phyloP scores from a whole-genome alignment of 2,113 vertebrate genomes.

The Neotragus pygmaeus region DNA sequence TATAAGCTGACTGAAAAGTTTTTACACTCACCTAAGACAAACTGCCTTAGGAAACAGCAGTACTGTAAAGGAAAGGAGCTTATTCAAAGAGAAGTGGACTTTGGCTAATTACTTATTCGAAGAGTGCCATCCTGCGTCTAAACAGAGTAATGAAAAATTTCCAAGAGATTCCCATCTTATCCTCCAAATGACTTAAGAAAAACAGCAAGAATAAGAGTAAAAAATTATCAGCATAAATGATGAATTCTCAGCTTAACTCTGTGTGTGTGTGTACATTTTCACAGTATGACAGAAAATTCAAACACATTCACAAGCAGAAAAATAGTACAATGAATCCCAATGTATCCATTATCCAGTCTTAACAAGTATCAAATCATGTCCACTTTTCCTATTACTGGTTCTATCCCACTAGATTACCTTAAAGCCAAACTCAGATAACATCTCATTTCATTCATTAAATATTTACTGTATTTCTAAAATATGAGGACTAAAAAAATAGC shows the following conservation, averaged over 20 bases:
- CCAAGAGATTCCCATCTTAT: not conserved
- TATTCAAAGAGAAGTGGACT: not conserved
- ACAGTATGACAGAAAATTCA: not conserved
- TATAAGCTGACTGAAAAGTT: not conserved
- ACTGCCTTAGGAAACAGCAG: not conserved
- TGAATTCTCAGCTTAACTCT: not conserved
- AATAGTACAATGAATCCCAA: not conserved
- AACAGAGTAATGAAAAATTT: conserved; percentile 50
- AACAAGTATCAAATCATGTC: not conserved
- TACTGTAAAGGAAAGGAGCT: not conserved
- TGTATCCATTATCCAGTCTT: not conserved
- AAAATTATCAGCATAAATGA: not conserved
- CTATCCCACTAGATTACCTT: not conserved
- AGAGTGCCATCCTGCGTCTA: conserved; percentile 82
- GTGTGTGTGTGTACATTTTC: not conserved
- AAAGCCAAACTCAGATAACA: not conserved
- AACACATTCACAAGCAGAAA: not conserved
- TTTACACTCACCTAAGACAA: conserved; percentile 5
- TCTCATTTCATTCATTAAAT: not conserved
- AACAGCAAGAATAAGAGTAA: not conserved
- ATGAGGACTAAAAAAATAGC: not conserved
- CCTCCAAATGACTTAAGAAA: not conserved
- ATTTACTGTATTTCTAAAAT: conserved; percentile 11
- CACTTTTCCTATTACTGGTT: not conserved
- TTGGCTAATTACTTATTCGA: conserved; percentile 71